Conservation (phyloP, 1,140 invertebrate genomes). For the Nebria ingens region DNA sequence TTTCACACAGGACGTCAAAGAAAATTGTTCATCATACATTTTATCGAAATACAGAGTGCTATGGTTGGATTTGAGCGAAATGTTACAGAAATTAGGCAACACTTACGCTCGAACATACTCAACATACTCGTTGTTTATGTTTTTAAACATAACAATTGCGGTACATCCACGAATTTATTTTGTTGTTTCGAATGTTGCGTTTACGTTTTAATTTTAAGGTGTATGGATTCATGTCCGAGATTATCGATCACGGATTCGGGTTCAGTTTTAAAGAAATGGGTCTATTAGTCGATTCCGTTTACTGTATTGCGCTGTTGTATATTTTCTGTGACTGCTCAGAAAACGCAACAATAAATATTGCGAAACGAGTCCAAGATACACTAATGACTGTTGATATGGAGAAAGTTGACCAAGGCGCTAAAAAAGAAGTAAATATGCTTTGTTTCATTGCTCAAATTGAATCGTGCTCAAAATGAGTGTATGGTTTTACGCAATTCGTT, state of each 20-base stretch:
- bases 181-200: not conserved
- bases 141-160: constrained; percentile 32
- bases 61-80: constrained; percentile 48
- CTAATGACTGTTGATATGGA: constrained; percentile 42
- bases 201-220: constrained; percentile 26
- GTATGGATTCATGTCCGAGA: constrained; percentile 48
- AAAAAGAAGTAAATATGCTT: constrained; percentile 38
- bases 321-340: constrained; percentile 51
- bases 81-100: constrained; percentile 46
- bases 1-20: constrained; percentile 39
- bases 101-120: constrained; percentile 51
- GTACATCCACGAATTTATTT: constrained; percentile 23
- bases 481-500: constrained; percentile 11
- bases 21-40: constrained; percentile 38
- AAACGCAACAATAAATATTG: constrained; percentile 43
- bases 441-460: not conserved
- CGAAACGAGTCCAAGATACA: constrained; percentile 40
- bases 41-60: constrained; percentile 45
- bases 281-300: constrained; percentile 45
- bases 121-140: constrained; percentile 48
- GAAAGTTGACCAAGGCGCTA: constrained; percentile 39
- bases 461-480: constrained; percentile 10
- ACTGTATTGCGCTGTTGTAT: constrained; percentile 43
- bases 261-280: constrained; percentile 52
- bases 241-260: constrained; percentile 46